A percentile compares a stretch with the other conserved stretches of the same genome.
These are phyloP conservation scores for Drosophila mayri DNA, from an alignment of 1,140 invertebrate species.

Conservation along the genomic window DNA sequence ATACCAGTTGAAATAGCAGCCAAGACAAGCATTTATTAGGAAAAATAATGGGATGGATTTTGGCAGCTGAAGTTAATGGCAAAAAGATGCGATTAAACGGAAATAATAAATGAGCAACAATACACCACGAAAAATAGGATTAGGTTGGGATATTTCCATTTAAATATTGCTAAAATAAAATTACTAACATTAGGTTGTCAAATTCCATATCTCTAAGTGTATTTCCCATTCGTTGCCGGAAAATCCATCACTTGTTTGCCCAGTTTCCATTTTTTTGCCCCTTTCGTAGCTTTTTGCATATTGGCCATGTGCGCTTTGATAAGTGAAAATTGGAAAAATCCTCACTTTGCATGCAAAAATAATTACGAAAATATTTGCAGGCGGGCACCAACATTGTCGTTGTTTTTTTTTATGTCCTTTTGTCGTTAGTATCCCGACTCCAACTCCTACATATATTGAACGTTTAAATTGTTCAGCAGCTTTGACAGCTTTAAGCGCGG, in stretches of 20 bases:
- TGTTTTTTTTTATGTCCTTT: conserved; percentile 19
- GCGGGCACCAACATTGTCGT: conserved; percentile 30
- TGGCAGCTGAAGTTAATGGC: conserved; percentile 5
- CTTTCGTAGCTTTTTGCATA: conserved; percentile 62
- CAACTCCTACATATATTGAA: conserved; percentile 41
- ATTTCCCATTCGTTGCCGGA: conserved; percentile 11
- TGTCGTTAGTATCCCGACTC: conserved; percentile 18
- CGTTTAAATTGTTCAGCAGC: conserved; percentile 71
- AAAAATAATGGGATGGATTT: conserved; percentile 14
- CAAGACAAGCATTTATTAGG: conserved; percentile 10
- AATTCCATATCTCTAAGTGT: conserved; percentile 3
- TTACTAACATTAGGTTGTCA: background rate
- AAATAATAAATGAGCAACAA: background rate
- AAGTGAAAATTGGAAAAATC: conserved; percentile 84
- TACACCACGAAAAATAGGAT: background rate
- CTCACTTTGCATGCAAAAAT: conserved; percentile 82
- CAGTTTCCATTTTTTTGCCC: conserved; percentile 18
- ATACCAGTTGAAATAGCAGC: conserved; percentile 6
- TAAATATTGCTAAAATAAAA: background rate
- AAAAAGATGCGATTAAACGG: conserved; percentile 5
- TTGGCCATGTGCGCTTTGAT: conserved; percentile 80
- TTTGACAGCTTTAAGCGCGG: conserved; percentile 74
- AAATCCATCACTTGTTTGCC: background rate
- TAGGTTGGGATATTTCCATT: background rate
- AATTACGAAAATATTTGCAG: conserved; percentile 80